Evolutionary conservation across 2,888 invertebrate genomes (phyloP).

Genomic region (Nomada ferruginata): DNA sequence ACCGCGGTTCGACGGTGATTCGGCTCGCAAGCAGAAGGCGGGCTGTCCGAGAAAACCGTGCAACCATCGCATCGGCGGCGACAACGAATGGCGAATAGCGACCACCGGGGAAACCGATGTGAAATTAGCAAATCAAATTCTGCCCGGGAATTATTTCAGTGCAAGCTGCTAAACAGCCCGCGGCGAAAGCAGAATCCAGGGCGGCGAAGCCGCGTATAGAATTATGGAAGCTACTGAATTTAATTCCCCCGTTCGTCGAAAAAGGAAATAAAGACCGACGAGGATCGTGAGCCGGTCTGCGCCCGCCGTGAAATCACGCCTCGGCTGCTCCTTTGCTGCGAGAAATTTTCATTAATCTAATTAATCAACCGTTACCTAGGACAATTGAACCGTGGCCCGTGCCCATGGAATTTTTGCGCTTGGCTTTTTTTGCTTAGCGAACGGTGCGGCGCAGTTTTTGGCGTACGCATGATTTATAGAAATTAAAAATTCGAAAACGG

Average conservation of each 20-base stretch:
- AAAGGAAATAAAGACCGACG: slow-evolving; percentile 63
- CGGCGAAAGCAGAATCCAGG: slow-evolving; percentile 51
- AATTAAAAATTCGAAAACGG: too few relatives aligned
- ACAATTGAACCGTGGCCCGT: not conserved
- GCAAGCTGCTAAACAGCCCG: slow-evolving; percentile 70
- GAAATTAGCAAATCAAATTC: slow-evolving; percentile 78
- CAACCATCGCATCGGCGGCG: not conserved
- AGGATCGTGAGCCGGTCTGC: slow-evolving; percentile 1
- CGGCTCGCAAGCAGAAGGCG: slow-evolving; percentile 11
- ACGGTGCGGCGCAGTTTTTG: too few relatives aligned
- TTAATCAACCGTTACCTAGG: slow-evolving; percentile 16
- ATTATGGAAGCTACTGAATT: slow-evolving; percentile 42
- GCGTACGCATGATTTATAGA: too few relatives aligned
- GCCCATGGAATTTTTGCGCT: too few relatives aligned
- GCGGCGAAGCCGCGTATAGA: slow-evolving; percentile 13
- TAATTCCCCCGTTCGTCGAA: slow-evolving; percentile 47
- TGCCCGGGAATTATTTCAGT: slow-evolving; percentile 71
- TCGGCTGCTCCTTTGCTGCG: not conserved
- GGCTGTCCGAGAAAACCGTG: slow-evolving; percentile 20
- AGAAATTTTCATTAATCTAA: slow-evolving; percentile 46
- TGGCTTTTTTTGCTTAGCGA: too few relatives aligned
- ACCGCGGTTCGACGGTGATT: slow-evolving; percentile 23
- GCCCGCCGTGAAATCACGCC: not conserved
- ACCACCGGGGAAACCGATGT: slow-evolving; percentile 62
- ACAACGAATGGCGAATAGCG: slow-evolving; percentile 1